A percentile compares a stretch with the other conserved stretches of the same genome.
phyloP scores from a whole-genome alignment of 2,888 invertebrate genomes.

The Agrotis clavis region DNA sequence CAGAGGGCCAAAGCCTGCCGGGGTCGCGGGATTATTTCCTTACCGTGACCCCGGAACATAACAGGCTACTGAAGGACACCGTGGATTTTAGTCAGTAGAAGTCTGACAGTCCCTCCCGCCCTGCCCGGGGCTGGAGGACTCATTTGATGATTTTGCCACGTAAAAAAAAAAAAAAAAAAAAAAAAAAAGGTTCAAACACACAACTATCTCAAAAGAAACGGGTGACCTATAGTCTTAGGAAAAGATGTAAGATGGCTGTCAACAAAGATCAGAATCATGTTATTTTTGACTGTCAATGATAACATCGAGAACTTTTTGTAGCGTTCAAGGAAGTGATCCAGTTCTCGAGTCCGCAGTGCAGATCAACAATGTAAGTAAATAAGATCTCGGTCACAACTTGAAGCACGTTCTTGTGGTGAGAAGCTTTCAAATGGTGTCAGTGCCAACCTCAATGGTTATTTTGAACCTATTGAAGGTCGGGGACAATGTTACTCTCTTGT shows the following conservation, averaged over 20 bases:
- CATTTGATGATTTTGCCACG: too few relatives aligned
- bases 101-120: too few relatives aligned
- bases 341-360: not conserved
- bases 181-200: too few relatives aligned
- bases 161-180: too few relatives aligned
- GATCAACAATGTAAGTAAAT: not conserved
- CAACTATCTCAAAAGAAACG: too few relatives aligned
- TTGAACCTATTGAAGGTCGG: not conserved
- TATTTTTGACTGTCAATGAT: not conserved
- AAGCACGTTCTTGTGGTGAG: conserved; percentile 25
- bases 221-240: not conserved
- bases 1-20: too few relatives aligned
- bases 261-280: not conserved
- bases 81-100: too few relatives aligned
- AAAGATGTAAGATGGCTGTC: not conserved
- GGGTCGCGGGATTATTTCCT: too few relatives aligned
- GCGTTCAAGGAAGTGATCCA: not conserved
- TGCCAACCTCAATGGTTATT: conserved; percentile 10
- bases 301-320: not conserved
- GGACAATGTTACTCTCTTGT: not conserved
- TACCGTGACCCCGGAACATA: too few relatives aligned
- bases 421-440: conserved; percentile 12
- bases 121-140: too few relatives aligned
- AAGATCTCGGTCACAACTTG: conserved; percentile 5
- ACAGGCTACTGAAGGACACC: too few relatives aligned